A percentile compares a stretch with the other conserved stretches of the same genome.
These are phyloP conservation scores for Onychorhynchus coronatus DNA, from an alignment of 2,113 vertebrate genomes.

Conservation along the genomic window DNA sequence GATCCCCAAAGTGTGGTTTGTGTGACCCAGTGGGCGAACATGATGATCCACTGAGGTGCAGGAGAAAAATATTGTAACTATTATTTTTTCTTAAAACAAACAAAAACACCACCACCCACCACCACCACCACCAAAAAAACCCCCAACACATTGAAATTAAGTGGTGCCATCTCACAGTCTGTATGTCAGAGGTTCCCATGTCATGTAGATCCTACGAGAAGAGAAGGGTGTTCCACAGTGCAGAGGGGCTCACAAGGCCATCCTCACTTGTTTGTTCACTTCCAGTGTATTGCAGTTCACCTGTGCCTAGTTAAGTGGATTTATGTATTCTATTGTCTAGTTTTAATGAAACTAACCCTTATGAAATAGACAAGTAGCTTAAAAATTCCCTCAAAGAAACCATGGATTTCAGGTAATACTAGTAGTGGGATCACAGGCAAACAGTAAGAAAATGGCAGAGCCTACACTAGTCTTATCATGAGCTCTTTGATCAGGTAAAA, in stretches of 20 bases:
- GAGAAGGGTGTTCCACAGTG: background rate
- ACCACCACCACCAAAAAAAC: background rate
- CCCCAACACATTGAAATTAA: accelerated
- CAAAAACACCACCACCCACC: background rate
- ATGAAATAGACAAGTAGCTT: background rate
- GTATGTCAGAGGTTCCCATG: background rate
- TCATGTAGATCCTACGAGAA: background rate
- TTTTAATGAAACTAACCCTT: background rate
- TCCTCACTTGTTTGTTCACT: background rate
- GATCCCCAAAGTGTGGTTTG: background rate
- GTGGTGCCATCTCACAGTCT: background rate
- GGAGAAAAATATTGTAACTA: background rate
- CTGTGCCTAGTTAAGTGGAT: background rate
- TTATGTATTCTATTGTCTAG: background rate
- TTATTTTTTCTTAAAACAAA: background rate
- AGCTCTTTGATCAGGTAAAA: background rate
- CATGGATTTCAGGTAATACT: background rate
- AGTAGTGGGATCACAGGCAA: background rate
- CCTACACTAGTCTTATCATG: background rate
- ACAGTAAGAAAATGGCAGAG: background rate
- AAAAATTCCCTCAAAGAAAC: background rate
- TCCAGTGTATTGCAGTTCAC: background rate
- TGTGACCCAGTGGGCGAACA: background rate
- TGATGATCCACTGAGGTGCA: background rate
- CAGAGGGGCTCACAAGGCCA: background rate